A percentile compares a stretch with the other conserved stretches of the same genome.
Evolutionary conservation across 1,140 invertebrate species (phyloP).

Genomic region (Papilio glaucus): DNA sequence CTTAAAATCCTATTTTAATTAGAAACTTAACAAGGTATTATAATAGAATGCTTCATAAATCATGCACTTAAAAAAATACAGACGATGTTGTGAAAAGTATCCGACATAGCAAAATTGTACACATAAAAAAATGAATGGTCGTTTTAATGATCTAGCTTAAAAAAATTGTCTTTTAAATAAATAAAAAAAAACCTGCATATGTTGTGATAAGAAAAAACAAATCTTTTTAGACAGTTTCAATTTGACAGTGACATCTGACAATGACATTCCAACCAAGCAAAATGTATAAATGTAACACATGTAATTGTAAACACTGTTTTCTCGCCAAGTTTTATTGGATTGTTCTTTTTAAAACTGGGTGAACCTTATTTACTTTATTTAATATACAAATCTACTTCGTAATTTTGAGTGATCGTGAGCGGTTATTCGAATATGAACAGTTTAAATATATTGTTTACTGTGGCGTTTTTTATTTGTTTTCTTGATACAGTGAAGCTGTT

Average conservation of each 20-base stretch:
- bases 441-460: conserved; percentile 32
- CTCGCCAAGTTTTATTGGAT: neutral
- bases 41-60: too few relatives aligned
- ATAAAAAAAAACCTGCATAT: neutral
- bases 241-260: neutral
- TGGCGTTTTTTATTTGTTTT: conserved; percentile 40
- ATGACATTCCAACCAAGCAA: neutral
- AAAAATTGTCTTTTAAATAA: neutral
- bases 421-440: conserved; percentile 12
- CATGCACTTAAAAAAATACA: too few relatives aligned
- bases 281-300: neutral
- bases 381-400: neutral
- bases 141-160: too few relatives aligned
- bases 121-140: too few relatives aligned
- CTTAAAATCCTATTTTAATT: neutral
- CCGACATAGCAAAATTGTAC: too few relatives aligned
- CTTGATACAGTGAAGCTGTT: conserved; percentile 70
- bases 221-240: neutral
- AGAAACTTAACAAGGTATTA: neutral
- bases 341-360: neutral
- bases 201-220: too few relatives aligned
- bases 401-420: neutral
- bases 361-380: neutral
- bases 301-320: neutral
- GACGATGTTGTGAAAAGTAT: too few relatives aligned